These are phyloP conservation scores for Meandrina meandrites DNA, from an alignment of 92 coral and sea anemone genomes.

Conservation along the genomic window DNA sequence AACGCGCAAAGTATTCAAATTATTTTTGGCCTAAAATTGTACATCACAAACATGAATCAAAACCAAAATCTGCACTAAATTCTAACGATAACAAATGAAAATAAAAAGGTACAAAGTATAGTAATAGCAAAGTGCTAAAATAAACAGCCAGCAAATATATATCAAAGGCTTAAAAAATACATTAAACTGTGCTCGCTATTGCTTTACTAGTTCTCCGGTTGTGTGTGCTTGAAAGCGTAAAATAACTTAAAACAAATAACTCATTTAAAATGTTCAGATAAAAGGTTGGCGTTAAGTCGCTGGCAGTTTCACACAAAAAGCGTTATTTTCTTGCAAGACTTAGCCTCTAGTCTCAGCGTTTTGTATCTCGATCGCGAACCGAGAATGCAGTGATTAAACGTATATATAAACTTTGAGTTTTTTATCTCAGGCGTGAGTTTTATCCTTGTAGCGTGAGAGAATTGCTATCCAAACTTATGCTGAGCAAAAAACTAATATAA, in stretches of 20 bases:
- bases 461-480: too few relatives aligned
- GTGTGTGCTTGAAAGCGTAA: conserved; percentile 20
- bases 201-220: neutral
- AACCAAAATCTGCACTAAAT: neutral
- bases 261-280: neutral
- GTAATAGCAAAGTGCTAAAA: too few relatives aligned
- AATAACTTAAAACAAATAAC: neutral
- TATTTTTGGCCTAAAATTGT: too few relatives aligned
- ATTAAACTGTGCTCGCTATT: neutral
- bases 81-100: too few relatives aligned
- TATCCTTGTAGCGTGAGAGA: too few relatives aligned
- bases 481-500: neutral
- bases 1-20: neutral
- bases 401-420: too few relatives aligned
- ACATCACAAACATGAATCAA: neutral
- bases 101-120: too few relatives aligned
- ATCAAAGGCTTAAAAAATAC: neutral
- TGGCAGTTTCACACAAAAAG: neutral
- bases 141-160: neutral
- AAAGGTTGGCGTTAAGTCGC: neutral
- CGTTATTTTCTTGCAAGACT: neutral
- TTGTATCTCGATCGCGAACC: neutral
- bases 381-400: too few relatives aligned
- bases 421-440: too few relatives aligned
- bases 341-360: neutral